A percentile compares a stretch with the other conserved stretches of the same genome.
phyloP scores from a whole-genome alignment of 2,113 vertebrate genomes.

The Porphyrio hochstetteri region DNA sequence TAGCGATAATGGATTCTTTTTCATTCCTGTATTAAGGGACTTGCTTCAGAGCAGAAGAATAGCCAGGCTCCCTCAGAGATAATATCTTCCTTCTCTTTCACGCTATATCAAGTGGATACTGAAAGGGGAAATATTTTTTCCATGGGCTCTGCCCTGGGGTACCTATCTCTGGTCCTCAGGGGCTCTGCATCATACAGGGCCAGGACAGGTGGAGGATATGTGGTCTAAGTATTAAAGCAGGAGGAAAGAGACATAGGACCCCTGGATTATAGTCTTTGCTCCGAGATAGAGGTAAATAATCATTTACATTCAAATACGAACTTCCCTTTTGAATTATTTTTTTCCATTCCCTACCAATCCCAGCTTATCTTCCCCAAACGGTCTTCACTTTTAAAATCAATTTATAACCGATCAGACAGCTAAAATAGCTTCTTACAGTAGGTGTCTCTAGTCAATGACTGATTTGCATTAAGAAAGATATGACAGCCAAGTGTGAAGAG shows the following conservation, averaged over 20 bases:
- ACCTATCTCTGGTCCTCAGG: neutral
- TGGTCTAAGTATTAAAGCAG: neutral
- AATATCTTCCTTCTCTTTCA: neutral
- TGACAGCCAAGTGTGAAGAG: slow-evolving; percentile 63
- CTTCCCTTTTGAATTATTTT: slow-evolving; percentile 40
- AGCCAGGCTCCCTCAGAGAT: slow-evolving; percentile 3
- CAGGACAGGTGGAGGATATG: rapidly evolving
- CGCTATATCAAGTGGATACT: neutral
- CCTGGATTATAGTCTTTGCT: neutral
- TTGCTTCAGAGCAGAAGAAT: neutral
- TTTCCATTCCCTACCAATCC: slow-evolving; percentile 36
- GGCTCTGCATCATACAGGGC: neutral
- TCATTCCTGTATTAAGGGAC: neutral
- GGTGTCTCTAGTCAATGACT: slow-evolving; percentile 69
- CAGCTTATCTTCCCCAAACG: neutral
- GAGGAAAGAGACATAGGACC: neutral
- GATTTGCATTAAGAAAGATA: slow-evolving; percentile 69
- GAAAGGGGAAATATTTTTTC: neutral
- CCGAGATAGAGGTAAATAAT: neutral
- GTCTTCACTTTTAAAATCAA: slow-evolving; percentile 57
- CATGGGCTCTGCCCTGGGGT: neutral
- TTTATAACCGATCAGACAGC: slow-evolving; percentile 58
- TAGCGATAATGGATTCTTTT: slow-evolving; percentile 9
- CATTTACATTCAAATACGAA: slow-evolving; percentile 14
- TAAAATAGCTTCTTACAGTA: slow-evolving; percentile 69